phyloP scores from a whole-genome alignment of 2,797 vertebrate species.

The Gambelia wislizenii region DNA sequence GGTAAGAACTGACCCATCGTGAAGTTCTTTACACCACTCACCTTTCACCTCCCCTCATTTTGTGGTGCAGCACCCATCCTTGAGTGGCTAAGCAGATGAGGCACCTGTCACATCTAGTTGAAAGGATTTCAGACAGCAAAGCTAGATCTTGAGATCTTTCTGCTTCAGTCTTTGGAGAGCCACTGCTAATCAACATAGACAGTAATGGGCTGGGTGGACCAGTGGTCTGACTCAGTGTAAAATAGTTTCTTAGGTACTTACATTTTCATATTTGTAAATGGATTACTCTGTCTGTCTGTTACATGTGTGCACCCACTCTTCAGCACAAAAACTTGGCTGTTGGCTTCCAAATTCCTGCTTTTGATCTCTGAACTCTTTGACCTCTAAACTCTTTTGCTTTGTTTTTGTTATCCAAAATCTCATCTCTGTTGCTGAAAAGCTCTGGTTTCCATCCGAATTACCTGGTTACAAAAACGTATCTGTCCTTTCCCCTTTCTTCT shows the following conservation, averaged over 20 bases:
- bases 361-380: neutral
- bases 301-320: neutral
- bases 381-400: neutral
- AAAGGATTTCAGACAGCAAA: neutral
- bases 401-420: neutral
- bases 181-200: neutral
- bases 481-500: neutral
- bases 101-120: neutral
- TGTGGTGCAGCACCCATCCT: neutral
- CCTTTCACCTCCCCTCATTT: neutral
- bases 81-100: neutral
- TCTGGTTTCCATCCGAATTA: neutral
- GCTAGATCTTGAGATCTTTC: neutral
- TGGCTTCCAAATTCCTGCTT: neutral
- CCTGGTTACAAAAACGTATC: neutral
- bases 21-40: neutral
- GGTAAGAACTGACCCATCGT: neutral
- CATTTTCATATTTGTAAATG: neutral
- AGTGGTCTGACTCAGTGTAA: too few species aligned
- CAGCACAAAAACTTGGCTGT: neutral
- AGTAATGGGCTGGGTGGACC: neutral
- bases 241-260: neutral
- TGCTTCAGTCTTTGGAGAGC: neutral
- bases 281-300: neutral
- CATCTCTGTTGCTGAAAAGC: neutral